Evolutionary conservation across 2,888 invertebrate genomes (phyloP), one percentile per base, ranked within the genome.

Genomic region (Plebejus anna): DNA sequence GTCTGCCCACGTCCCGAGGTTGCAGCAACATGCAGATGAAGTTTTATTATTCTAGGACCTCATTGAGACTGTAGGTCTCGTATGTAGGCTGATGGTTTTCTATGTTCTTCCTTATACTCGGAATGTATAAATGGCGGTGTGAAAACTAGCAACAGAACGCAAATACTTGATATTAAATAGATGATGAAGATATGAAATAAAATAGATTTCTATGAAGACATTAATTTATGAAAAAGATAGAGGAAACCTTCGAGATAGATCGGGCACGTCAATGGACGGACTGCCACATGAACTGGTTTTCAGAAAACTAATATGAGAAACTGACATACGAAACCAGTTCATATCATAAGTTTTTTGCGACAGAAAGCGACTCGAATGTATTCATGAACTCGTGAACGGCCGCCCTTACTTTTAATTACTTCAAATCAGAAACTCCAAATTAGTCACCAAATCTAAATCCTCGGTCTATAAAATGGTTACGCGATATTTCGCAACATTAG

Each of bases 1-100:
- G 81, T 81, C 92, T 81, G 77, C 90, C 92, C 93, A 92, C 93
- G 92, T 93, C 83, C 86, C 89, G 89, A 90, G 91, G 90, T 83
- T 90, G 84, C 82, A 83, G 81, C 82, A 82, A 81, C 82, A 85
- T 79, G 78, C 79, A 81, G 82, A 85, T 82, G 83, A 82, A 84
- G 83, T 85, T 88, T 92, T 92, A 84, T 87, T 88, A 92, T 92
- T 91, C 90, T 84, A 87, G 82, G 81, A 83, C 84, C 81, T 82
- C 82, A 82, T 76, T 82, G 81, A 81, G 81, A 79, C 78, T 80
- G 75, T 70, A 77, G 76, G 77, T 75, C 79, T 75, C 79, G 76
- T 76, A 79, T 79, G 77, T 78, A 66, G 66, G 66, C 66, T 32
- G 66, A 32, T 76, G 75, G 76, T 78, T 70, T 76, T 76, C 75